Conservation (phyloP, 1,140 invertebrate genomes). For the Leucophenga varia region DNA sequence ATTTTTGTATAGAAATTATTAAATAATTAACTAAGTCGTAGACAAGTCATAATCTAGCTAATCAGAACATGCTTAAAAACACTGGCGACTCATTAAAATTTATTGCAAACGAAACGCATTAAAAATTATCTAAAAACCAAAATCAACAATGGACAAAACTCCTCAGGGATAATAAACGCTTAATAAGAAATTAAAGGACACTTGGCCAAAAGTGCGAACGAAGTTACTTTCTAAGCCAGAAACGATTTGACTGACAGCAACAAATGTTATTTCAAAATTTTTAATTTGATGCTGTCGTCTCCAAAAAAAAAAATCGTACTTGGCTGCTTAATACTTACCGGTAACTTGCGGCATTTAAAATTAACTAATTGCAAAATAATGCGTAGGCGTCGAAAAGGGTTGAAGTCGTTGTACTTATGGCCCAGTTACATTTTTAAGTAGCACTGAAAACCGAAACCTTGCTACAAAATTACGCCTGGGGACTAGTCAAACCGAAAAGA, state of each 20-base stretch:
- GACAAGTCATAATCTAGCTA: conserved; percentile 35
- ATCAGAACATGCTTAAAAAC: too few relatives aligned
- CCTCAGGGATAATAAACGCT: conserved; percentile 50
- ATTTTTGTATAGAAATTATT: conserved; percentile 48
- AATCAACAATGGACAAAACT: too few relatives aligned
- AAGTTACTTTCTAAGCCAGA: background rate
- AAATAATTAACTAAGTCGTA: conserved; percentile 45
- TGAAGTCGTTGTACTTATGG: conserved; percentile 1
- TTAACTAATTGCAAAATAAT: conserved; percentile 52
- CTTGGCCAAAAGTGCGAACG: conserved; percentile 21
- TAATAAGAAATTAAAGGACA: conserved; percentile 54
- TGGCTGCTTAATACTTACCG: too few relatives aligned
- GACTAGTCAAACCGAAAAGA: conserved; percentile 23
- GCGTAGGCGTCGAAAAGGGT: conserved; percentile 25
- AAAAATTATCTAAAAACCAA: too few relatives aligned
- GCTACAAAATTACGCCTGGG: conserved; percentile 28
- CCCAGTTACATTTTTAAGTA: conserved; percentile 33
- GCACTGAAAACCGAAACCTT: too few relatives aligned
- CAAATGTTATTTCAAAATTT: conserved; percentile 33
- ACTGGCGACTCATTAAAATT: conserved; percentile 44
- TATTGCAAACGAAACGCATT: too few relatives aligned
- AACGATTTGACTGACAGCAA: conserved; percentile 26
- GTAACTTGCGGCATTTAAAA: too few relatives aligned
- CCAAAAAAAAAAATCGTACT: too few relatives aligned
- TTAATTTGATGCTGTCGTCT: too few relatives aligned